Evolutionary conservation across 2,113 vertebrate species (phyloP), one percentile per base, ranked within the genome.

Genomic region (Tragelaphus imberbis): DNA sequence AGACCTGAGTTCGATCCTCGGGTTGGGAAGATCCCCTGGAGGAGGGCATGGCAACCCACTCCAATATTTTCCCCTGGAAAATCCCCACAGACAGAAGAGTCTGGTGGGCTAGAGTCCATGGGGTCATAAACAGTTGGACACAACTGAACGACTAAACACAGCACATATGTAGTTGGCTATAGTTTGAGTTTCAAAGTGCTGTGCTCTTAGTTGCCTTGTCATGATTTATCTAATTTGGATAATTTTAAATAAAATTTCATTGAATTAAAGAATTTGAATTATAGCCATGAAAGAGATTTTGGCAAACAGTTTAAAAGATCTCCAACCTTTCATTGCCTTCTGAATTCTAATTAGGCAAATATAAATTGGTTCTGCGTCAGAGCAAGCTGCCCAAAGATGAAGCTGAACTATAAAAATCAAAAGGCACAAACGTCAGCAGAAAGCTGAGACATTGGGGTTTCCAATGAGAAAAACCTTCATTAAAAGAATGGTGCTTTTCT

Each of bases 191-290:
- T 89, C 36, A 91, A 33, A 85, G 81, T 10, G 6, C 0, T 75
- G 11, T 80, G 21, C 15, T 93, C 27, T 91, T 86, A 7, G 17
- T 91, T 89, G 10, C 23, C 23, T 44, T 49, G 68, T 81, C 58
- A 84, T 56, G 61, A 27, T 56, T 97, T 84, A 13, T 75, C 44
- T 86, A 36, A 94, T 91, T 53, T 86, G 3, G 55, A 92, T 86
- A 19, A 93, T 61, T 40, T 91, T 88, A 77, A 91, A 81, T 79
- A 68, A 88, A 65, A 92, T 61, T 90, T 97, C 53, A 84, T 47
- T 93, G 59, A 98, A 79, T 96, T 85, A 80, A 94, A 93, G 16
- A 88, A 61, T 92, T 94, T 97, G 81, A 90, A 71, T 92, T 94
- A 84, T 9, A 94, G 65, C 65, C 84, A 79, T 5, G 9, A 90